Evolutionary conservation across 2,113 vertebrate genomes (phyloP).

Genomic region (Dasyprocta punctata): DNA sequence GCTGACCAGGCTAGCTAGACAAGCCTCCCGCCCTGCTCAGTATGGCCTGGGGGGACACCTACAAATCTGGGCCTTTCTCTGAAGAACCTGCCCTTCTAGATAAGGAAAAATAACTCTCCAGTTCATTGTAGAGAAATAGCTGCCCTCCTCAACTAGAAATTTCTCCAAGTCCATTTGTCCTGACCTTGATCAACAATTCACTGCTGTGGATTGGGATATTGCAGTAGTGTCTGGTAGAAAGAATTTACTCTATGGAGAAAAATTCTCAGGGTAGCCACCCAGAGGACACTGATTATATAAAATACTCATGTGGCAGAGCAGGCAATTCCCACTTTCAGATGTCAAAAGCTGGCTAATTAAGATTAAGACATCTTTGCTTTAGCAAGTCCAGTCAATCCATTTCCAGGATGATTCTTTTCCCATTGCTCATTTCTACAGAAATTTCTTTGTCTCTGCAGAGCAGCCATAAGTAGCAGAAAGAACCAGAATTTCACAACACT

Average conservation of each 20-base stretch:
- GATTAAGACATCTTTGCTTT: constrained; percentile 71
- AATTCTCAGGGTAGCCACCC: constrained; percentile 59
- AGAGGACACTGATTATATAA: constrained; percentile 65
- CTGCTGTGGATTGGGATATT: constrained; percentile 50
- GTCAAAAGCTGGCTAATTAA: constrained; percentile 76
- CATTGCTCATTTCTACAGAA: constrained; percentile 61
- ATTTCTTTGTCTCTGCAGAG: constrained; percentile 52
- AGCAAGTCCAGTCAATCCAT: constrained; percentile 66
- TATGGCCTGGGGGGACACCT: background rate
- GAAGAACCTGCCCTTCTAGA: background rate
- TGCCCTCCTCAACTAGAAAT: constrained; percentile 6
- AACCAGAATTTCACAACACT: constrained; percentile 59
- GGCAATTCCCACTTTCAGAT: constrained; percentile 53
- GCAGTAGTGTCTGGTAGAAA: constrained; percentile 54
- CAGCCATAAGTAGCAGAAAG: constrained; percentile 14
- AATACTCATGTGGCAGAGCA: constrained; percentile 27
- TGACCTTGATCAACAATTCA: constrained; percentile 71
- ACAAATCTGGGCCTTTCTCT: background rate
- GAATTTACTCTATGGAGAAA: constrained; percentile 55
- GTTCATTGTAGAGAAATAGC: background rate
- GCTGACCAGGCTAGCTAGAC: background rate
- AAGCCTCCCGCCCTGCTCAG: background rate
- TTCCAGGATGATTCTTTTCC: background rate
- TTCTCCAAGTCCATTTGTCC: constrained; percentile 46
- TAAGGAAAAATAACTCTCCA: background rate